Percentiles rank a stretch among this genome's conserved stretches.
phyloP scores from a whole-genome alignment of 2,797 vertebrate genomes.

The Iguana delicatissima region DNA sequence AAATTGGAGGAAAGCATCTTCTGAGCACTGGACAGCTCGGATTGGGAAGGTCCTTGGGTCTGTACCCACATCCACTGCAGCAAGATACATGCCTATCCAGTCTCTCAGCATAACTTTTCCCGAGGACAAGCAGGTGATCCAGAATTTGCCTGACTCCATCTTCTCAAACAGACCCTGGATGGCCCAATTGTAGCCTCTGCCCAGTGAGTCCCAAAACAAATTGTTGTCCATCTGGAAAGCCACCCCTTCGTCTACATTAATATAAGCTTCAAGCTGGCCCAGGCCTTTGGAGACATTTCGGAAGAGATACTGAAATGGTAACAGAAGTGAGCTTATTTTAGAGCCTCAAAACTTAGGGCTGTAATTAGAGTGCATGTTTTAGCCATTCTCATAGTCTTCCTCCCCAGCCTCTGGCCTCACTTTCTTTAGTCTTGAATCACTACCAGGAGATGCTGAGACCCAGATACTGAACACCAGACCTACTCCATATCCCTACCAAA shows the following conservation, averaged over 20 bases:
- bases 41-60: background rate
- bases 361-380: background rate
- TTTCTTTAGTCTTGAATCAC: background rate
- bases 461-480: background rate
- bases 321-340: background rate
- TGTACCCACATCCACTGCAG: background rate
- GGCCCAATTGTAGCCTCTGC: background rate
- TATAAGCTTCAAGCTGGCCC: conserved; percentile 32
- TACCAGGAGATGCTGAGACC: background rate
- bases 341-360: background rate
- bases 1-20: background rate
- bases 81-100: conserved; percentile 8
- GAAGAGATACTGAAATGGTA: background rate
- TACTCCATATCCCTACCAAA: background rate
- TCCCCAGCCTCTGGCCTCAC: background rate
- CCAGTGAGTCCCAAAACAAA: background rate
- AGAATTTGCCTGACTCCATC: background rate
- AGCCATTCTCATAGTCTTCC: background rate
- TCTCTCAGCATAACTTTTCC: conserved; percentile 22
- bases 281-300: background rate
- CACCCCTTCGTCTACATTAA: background rate
- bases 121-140: background rate
- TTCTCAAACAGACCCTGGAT: background rate
- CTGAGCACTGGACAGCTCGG: background rate
- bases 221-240: conserved; percentile 32